These are phyloP conservation scores for Myotis lucifugus DNA, from an alignment of 2,113 vertebrate genomes.

Conservation along the genomic window DNA sequence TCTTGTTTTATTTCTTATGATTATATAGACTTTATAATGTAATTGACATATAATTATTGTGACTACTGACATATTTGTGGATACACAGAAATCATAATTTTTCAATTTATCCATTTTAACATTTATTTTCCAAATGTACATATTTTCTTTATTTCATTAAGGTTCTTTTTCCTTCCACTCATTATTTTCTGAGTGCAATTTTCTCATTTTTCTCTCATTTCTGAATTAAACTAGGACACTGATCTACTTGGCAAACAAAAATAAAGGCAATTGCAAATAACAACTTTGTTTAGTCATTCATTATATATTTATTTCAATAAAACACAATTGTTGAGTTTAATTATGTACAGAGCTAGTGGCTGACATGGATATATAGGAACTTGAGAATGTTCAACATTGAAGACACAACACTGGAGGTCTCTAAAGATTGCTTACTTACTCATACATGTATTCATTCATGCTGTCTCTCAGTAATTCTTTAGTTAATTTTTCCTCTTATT, in stretches of 20 bases:
- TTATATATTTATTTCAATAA: neutral
- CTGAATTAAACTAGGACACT: neutral
- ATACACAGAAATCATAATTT: neutral
- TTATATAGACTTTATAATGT: neutral
- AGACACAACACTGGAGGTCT: neutral
- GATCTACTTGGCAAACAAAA: neutral
- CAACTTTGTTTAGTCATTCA: neutral
- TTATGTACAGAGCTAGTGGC: neutral
- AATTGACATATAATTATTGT: neutral
- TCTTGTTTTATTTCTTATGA: neutral
- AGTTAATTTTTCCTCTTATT: neutral
- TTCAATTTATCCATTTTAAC: neutral
- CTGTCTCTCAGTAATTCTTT: neutral
- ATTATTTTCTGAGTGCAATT: neutral
- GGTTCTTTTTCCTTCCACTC: neutral
- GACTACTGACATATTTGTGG: neutral
- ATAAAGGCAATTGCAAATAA: neutral
- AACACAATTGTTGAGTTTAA: neutral
- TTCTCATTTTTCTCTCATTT: neutral
- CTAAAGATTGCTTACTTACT: neutral
- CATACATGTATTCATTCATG: neutral
- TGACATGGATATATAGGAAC: neutral
- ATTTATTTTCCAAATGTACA: neutral
- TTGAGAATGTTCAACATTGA: neutral
- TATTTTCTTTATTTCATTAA: neutral